Evolutionary conservation across 2,797 vertebrate genomes (phyloP).

Genomic region (Falco biarmicus): DNA sequence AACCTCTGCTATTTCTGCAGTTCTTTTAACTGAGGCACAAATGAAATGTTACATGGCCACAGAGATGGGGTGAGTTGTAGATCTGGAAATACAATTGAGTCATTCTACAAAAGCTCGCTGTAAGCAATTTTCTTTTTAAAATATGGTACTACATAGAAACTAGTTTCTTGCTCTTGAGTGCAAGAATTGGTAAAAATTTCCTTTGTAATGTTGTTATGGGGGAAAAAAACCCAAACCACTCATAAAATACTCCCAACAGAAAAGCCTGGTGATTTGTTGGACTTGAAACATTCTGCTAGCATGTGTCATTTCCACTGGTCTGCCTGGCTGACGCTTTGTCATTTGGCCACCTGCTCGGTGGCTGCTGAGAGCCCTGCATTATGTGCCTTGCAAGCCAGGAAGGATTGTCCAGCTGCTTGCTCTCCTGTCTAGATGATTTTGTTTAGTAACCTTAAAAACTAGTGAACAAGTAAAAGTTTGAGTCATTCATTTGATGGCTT

Average conservation of each 20-base stretch:
- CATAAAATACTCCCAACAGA: not conserved
- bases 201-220: not conserved
- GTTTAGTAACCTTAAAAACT: not conserved
- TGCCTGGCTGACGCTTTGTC: not conserved
- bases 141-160: accelerated
- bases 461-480: not conserved
- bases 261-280: not conserved
- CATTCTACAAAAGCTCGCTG: not conserved
- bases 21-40: not conserved
- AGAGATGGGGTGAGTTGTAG: not conserved
- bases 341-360: not conserved
- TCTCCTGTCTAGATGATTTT: not conserved
- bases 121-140: not conserved
- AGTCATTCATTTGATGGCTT: not conserved
- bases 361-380: not conserved
- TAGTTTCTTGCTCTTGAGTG: not conserved
- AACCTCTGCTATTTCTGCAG: not conserved
- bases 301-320: not conserved
- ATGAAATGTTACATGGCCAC: not conserved
- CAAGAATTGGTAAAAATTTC: not conserved
- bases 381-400: not conserved
- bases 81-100: not conserved
- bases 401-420: not conserved
- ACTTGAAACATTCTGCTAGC: not conserved
- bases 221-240: not conserved